Evolutionary conservation across 2,113 vertebrate genomes (phyloP).

Genomic region (Stigmatopora argus): DNA sequence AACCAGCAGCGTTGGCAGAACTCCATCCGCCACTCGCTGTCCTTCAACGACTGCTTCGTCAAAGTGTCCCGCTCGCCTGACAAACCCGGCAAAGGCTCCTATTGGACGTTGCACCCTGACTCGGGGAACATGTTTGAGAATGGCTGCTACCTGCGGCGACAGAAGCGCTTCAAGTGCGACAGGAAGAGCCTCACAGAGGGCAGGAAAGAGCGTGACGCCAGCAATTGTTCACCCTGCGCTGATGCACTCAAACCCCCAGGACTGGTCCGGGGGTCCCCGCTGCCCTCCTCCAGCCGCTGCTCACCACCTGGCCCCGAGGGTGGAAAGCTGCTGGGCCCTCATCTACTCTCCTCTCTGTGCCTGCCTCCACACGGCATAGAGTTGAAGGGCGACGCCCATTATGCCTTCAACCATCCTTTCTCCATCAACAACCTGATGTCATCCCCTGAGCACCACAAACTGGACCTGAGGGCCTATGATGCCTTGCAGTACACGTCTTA

Average conservation of each 20-base stretch:
- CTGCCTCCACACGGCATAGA: slow-evolving; percentile 82
- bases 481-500: slow-evolving; percentile 89
- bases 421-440: slow-evolving; percentile 99
- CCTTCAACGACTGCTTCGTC: slow-evolving; percentile 98
- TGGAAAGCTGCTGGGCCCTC: slow-evolving; percentile 77
- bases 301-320: slow-evolving; percentile 76
- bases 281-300: slow-evolving; percentile 72
- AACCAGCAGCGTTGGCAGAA: slow-evolving; percentile 99
- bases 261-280: slow-evolving; percentile 73
- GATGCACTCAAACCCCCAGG: slow-evolving; percentile 68
- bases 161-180: slow-evolving; percentile 97
- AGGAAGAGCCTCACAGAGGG: slow-evolving; percentile 75
- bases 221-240: slow-evolving; percentile 66
- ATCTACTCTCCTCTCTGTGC: slow-evolving; percentile 76
- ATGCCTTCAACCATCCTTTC: slow-evolving; percentile 97
- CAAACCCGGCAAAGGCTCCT: slow-evolving; percentile 96
- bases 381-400: slow-evolving; percentile 92
- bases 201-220: slow-evolving; percentile 64
- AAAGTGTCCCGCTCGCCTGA: slow-evolving; percentile 96
- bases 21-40: slow-evolving; percentile 95
- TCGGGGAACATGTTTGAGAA: slow-evolving; percentile 99
- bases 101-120: slow-evolving; percentile 96
- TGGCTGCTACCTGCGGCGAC: slow-evolving; percentile 92
- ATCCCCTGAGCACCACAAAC: slow-evolving; percentile 96
- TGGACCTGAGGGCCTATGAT: slow-evolving; percentile 98